A percentile compares a stretch with the other conserved stretches of the same genome.
Conservation (phyloP, 2,113 vertebrate species). For the Zeus faber region DNA sequence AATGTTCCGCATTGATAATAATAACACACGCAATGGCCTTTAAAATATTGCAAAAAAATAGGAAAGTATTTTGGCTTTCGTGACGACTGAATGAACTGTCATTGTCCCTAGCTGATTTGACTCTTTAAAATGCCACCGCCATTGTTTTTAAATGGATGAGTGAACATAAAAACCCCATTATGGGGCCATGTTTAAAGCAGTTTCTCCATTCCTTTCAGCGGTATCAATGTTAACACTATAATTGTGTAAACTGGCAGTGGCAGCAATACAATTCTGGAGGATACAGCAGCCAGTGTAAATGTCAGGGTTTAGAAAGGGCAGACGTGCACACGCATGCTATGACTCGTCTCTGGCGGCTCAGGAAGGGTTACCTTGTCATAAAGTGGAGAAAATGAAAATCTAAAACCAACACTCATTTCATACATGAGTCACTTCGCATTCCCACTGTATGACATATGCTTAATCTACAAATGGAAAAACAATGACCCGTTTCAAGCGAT, state of each 20-base stretch:
- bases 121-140: conserved; percentile 4
- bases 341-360: not conserved
- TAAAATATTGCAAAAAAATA: conserved; percentile 20
- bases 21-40: conserved; percentile 35
- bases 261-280: not conserved
- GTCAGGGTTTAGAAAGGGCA: too few species aligned
- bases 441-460: not conserved
- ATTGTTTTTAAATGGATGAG: not conserved
- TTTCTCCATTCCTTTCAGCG: not conserved
- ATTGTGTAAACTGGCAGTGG: not conserved
- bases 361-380: not conserved
- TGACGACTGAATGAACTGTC: not conserved
- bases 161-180: not conserved
- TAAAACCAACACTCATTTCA: not conserved
- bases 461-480: conserved; percentile 13
- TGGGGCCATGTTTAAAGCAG: not conserved
- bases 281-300: too few species aligned
- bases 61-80: conserved; percentile 25
- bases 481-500: conserved; percentile 3
- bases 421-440: too few species aligned
- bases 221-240: not conserved
- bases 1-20: conserved; percentile 16
- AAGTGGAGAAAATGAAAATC: not conserved
- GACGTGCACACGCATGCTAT: too few species aligned
- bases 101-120: not conserved